Evolutionary conservation across 1,140 invertebrate species (phyloP), one percentile per base, ranked within the genome.

Genomic region (Dysdera silvatica): DNA sequence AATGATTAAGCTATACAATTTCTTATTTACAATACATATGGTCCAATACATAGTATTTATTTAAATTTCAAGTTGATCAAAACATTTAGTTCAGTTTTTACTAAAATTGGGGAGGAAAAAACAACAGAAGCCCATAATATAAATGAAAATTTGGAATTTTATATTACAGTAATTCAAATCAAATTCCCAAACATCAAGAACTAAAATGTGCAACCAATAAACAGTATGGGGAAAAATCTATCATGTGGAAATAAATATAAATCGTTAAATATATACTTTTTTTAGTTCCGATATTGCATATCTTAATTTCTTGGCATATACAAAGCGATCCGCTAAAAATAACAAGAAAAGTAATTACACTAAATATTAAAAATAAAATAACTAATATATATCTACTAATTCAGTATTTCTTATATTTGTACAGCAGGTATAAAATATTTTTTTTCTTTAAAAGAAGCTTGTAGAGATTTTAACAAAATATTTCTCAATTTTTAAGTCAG

Each of bases 271-370:
- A 57, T 59, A 23, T 65, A 77, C 89, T 61, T 84, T 84, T 20
- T 87, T 80, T 10, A 96, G 72, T 37, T 87, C 86, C 48, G 84
- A 81, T 77, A 93, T 90, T 1, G 90, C 87, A 12, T 85, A 80
- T 75, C 95, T 95, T 3, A 95, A 74, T 68, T 89, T 90, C 45
- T 90, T 86, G 0, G 91, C 91, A 77, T 91, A 94, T 73, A 94
- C 91, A 76, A 92, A 95, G 70, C 88, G 80, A 77, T 93, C 89
- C 71, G 86, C 90, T 92, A 74, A 48, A 71, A 75, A 51, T 41
- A 60, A 26, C 59, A 73, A 70, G 71, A 69, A 14, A 26, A 41
- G 40, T 62, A 20, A 45, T 61, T n/a, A 53, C 24, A 23, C 10
- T 14, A 28, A 47, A 51, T 67, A 47, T 43, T 43, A 49, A 3